Base-by-base conservation (phyloP, 2,113 vertebrate species). In the Bufo bufo region DNA sequence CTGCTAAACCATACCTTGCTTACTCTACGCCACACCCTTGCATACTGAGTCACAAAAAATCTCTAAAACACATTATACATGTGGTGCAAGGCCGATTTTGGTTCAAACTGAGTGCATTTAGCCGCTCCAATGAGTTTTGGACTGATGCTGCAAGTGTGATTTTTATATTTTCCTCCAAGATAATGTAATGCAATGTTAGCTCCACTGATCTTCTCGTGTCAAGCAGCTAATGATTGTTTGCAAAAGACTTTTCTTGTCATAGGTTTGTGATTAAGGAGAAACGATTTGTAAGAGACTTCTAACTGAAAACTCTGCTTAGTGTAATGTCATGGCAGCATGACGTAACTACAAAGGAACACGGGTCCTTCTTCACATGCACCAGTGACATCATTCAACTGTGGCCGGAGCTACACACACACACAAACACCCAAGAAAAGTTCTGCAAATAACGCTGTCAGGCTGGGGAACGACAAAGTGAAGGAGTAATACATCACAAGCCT, bases 401-500 rank as follows among this genome's bases (percentile, higher is more conserved):
- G 59, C 45, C 72, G 13, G 3, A 43, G 54, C 16, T 52, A 23
- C n/a, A 54, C 3, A 23, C 3, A 49, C 58, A 61, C 69, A 82
- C 86, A 50, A 81, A 72, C 58, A 23, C 52, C 59, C 54, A 71
- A 69, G 12, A 72, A 49, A 87, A 59, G 33, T 86, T 80, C 50
- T 33, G 52, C 78, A 80, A 87, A 82, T 45, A 87, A 4, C 59
- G 12, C 9, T 87, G 77, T 82, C 86, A 82, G 52, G 8, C 69
- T 56, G 63, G 69, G 63, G 13, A n/a, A 87, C 56, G n/a, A 23
- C 6, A 72, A 69, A 87, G 56, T 50, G 33, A 74, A 59, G 59
- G 65, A 56, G 65, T 43, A 10, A 79, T 86, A 69, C n/a, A 86
- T 80, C 85, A 66, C 13, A 43, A 66, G 59, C 17, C 33, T 63